Conservation (phyloP, 2,888 invertebrate species). For the Cephalotes varians region DNA sequence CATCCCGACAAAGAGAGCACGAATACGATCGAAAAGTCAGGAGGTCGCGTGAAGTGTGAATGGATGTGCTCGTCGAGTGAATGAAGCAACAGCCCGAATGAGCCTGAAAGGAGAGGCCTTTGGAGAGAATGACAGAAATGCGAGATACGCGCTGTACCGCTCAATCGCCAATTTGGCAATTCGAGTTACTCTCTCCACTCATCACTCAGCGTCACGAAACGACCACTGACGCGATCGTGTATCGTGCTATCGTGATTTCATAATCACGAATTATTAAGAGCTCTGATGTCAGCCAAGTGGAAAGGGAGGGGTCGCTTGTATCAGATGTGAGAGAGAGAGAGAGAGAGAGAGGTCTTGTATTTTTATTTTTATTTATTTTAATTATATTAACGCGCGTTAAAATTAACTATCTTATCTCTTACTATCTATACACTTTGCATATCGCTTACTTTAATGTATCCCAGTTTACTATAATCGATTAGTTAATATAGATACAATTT, state of each 20-base stretch:
- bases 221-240: neutral
- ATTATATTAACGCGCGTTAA: neutral
- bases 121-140: constrained; percentile 2
- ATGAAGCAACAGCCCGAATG: neutral
- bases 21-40: neutral
- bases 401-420: neutral
- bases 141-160: constrained; percentile 5
- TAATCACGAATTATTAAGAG: neutral
- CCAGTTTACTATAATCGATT: neutral
- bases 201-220: neutral
- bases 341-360: neutral
- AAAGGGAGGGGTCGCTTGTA: too few relatives aligned
- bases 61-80: neutral
- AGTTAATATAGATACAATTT: neutral
- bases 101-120: neutral
- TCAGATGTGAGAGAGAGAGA: too few relatives aligned
- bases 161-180: constrained; percentile 34
- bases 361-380: neutral
- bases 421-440: neutral
- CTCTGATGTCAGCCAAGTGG: neutral
- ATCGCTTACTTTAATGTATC: too few relatives aligned
- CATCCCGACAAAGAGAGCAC: neutral
- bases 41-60: neutral
- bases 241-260: neutral
- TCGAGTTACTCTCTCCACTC: neutral